These are phyloP conservation scores for Alligator mississippiensis DNA, from an alignment of 2,113 vertebrate species.

Conservation along the genomic window DNA sequence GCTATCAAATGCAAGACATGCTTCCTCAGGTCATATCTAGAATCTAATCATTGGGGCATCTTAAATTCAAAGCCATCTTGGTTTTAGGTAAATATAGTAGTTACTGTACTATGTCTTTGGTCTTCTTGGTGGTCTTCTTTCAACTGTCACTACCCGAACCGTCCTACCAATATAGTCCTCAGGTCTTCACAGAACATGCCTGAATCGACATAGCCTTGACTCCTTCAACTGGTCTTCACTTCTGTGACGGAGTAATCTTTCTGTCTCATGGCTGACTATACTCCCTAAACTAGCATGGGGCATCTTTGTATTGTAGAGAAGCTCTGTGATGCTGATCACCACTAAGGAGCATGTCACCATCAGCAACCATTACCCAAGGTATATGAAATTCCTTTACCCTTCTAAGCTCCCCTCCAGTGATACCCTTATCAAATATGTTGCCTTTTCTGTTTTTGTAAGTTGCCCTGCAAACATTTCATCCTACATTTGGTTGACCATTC, in stretches of 20 bases:
- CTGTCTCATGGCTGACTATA: background rate
- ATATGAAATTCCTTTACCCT: background rate
- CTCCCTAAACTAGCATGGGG: background rate
- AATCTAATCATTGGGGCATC: too few species aligned
- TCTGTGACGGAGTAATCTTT: background rate
- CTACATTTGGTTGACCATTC: too few species aligned
- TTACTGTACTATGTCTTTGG: fast-evolving
- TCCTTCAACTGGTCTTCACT: background rate
- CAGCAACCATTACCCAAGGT: background rate
- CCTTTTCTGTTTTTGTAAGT: too few species aligned
- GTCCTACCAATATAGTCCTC: background rate
- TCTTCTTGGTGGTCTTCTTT: background rate
- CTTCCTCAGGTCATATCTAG: too few species aligned
- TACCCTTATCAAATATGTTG: too few species aligned
- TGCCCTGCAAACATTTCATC: too few species aligned
- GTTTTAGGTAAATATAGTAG: too few species aligned
- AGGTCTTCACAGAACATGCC: background rate
- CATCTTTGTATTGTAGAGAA: background rate
- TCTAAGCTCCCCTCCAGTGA: background rate
- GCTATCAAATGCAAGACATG: too few species aligned
- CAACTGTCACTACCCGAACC: fast-evolving
- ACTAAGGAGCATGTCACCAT: background rate
- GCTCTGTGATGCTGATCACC: background rate
- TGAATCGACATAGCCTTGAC: fast-evolving
- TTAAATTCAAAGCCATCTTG: too few species aligned